Base-by-base conservation (phyloP, 2,113 vertebrate genomes). In the Lampris incognitus region DNA sequence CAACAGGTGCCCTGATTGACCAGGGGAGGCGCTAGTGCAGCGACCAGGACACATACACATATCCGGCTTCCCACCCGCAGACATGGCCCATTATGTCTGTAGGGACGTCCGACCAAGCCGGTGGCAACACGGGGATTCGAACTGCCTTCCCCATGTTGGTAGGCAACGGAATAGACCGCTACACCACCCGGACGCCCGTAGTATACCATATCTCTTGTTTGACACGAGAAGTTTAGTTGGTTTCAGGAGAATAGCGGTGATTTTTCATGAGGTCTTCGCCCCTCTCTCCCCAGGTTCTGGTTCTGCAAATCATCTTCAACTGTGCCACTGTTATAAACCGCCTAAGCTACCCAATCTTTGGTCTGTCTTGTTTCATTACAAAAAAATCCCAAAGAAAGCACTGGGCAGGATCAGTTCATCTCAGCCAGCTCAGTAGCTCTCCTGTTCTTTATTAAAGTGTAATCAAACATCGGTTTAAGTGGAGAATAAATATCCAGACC, bases 401-500 rank as follows among this genome's bases (percentile, higher is more conserved):
- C 92, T 90, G 93, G 91, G 95, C 92, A 92, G 95, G 95, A 95
- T 95, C 95, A 94, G 94, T 95, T 91, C 94, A 95, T 93, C 94
- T 90, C 94, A 94, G 94, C 90, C 95, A 94, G 95, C 94, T 95
- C 95, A 94, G 94, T 92, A 95, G 89, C 94, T 95, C 94, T 91
- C 94, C 94, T 94, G 91, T 96, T 95, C 95, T 95, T 96, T 97
- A 96, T 97, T 97, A 96, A 89, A 96, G 95, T 96, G 95, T 97
- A 97, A 98, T 97, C 96, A 98, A 98, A 97, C 95, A 96, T 95
- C 91, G 94, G 63, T 96, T 96, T 98, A 97, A 98, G 96, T 97
- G 95, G 95, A 97, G 97, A 97, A 98, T 97, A 98, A 98, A 97
- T 97, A 97, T 97, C 96, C 95, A 95, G 95, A 95, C 97, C 96